Evolutionary conservation across 2,888 invertebrate species (phyloP).

Genomic region (Girardia tigrina): DNA sequence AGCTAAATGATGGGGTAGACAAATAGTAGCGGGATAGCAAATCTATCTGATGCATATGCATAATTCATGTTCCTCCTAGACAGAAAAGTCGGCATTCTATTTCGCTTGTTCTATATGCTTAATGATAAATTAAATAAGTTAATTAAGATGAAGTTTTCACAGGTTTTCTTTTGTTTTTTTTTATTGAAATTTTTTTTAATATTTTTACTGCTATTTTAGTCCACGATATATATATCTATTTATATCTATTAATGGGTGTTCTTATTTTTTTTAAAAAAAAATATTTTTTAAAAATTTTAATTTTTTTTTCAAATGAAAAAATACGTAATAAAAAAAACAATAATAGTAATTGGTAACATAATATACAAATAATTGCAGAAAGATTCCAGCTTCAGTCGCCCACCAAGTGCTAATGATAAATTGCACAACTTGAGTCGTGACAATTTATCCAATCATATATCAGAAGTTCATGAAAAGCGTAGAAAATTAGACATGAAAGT

Average conservation of each 20-base stretch:
- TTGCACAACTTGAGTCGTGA: slow-evolving; percentile 23
- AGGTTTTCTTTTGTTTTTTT: slow-evolving; percentile 9
- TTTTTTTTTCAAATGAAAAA: too few relatives aligned
- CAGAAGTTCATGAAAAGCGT: slow-evolving; percentile 23
- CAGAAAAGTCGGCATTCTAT: slow-evolving; percentile 23
- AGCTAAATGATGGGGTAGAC: slow-evolving; percentile 20
- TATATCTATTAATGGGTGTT: neutral
- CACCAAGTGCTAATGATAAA: slow-evolving; percentile 23
- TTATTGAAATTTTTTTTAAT: neutral
- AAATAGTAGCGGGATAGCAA: slow-evolving; percentile 23
- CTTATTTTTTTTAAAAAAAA: neutral
- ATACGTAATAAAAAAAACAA: too few relatives aligned
- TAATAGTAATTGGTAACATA: too few relatives aligned
- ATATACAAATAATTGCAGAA: slow-evolving; percentile 4
- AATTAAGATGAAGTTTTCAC: slow-evolving; percentile 14
- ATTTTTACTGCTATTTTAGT: too few relatives aligned
- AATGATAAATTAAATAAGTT: slow-evolving; percentile 23
- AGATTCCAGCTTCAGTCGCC: slow-evolving; percentile 20
- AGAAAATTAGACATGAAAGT: slow-evolving; percentile 23
- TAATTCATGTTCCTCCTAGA: slow-evolving; percentile 23
- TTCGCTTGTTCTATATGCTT: slow-evolving; percentile 15
- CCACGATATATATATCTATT: neutral
- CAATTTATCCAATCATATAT: slow-evolving; percentile 23
- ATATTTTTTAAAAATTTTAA: neutral
- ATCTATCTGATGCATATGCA: slow-evolving; percentile 23